Base-by-base conservation (phyloP, 2,888 invertebrate genomes). In the Helicoverpa assulta region DNA sequence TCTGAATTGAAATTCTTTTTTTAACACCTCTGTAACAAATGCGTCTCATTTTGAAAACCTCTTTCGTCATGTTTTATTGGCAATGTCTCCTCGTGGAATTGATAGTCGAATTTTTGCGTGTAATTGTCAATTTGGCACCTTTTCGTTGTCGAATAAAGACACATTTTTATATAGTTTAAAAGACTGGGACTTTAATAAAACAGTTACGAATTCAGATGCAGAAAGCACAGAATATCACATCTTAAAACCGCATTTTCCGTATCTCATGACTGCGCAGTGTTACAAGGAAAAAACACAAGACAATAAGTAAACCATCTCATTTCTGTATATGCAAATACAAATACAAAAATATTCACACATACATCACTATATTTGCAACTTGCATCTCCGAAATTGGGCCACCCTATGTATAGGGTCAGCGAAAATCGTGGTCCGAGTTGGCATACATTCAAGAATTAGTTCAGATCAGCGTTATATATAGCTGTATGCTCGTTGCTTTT, bases 361-460 rank as follows among this genome's bases (percentile, higher is more conserved):
- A 76, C 58, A 62, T 81, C 70, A 79, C 63, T 66, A 67, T 66
- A 80, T 79, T 82, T 77, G 77, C 79, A 85, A 80, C 67, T 81
- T 83, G 81, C 79, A 81, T 77, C 69, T 57, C 65, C 60, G 19
- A 78, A 87, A 85, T 85, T 86, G 77, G 86, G 80, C 78, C 84
- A 82, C 60, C 66, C 72, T 80, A 76, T 74, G 57, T 69, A 73
- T 86, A 85, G 83, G 88, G 88, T 88, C 88, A 86, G 81, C 82
- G 75, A 73, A 85, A 88, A 86, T 85, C 81, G 84, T 81, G 80
- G 85, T 72, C 79, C 66, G 73, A 84, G 80, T 89, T 90, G 90
- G 90, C 89, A 82, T 76, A 82, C 79, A 80, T 87, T 89, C 89
- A 90, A 89, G 86, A 87, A 87, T 87, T 86, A 88, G 81, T 83